These are phyloP conservation scores for Callorhinus ursinus DNA, from an alignment of 2,113 vertebrate genomes.

Conservation along the genomic window DNA sequence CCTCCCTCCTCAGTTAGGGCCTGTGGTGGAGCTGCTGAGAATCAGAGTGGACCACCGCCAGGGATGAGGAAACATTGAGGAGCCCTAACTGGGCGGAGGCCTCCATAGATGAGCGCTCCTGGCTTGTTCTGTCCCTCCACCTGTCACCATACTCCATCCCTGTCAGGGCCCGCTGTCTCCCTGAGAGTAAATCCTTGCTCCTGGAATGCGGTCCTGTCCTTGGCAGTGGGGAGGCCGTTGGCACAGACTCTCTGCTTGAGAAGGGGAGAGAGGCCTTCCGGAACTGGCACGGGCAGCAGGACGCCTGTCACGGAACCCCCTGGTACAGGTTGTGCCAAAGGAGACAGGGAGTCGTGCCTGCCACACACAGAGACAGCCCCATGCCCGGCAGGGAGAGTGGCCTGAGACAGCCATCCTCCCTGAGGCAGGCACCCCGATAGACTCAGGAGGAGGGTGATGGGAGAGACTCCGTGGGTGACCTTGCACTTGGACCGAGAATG, in stretches of 20 bases:
- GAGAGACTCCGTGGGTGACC: background rate
- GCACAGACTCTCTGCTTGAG: background rate
- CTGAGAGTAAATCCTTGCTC: background rate
- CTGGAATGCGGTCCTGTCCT: background rate
- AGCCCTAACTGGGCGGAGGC: background rate
- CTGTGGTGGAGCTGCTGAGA: background rate
- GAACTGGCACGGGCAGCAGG: background rate
- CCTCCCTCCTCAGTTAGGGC: background rate
- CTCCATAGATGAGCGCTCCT: background rate
- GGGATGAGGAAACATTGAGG: background rate
- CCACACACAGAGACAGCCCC: background rate
- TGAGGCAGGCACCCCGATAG: background rate
- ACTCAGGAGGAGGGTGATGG: background rate
- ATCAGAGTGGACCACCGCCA: background rate
- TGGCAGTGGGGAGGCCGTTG: background rate
- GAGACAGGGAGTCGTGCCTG: background rate
- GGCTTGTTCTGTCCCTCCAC: rapidly evolving
- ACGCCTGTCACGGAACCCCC: background rate
- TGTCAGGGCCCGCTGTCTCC: rapidly evolving
- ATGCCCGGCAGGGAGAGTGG: too few species aligned
- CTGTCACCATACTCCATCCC: background rate
- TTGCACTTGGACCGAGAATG: background rate
- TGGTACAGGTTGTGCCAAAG: background rate
- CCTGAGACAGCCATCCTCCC: background rate
- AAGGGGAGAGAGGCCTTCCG: background rate